Evolutionary conservation across 2,113 vertebrate genomes (phyloP).

Genomic region (Bucco capensis): DNA sequence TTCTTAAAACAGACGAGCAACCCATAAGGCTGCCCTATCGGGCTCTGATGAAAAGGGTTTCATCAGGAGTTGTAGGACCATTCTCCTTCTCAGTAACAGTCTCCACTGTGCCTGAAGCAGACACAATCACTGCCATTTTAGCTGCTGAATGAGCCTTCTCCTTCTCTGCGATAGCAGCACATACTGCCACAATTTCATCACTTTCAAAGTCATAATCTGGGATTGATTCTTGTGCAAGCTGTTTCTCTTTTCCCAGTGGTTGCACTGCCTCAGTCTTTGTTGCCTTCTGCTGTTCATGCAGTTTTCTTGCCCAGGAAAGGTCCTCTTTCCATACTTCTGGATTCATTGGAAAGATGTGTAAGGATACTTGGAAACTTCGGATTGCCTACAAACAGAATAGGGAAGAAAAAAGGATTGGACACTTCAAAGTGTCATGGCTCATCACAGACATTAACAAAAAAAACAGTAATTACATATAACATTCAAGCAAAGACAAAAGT

Average conservation of each 20-base stretch:
- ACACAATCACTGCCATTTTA: constrained; percentile 80
- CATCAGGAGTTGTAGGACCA: constrained; percentile 55
- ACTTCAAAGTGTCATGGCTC: neutral
- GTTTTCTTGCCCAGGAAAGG: constrained; percentile 84
- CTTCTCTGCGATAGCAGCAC: constrained; percentile 86
- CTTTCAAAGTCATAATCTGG: constrained; percentile 95
- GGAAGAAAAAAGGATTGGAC: neutral
- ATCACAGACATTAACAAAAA: neutral
- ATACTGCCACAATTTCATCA: constrained; percentile 91
- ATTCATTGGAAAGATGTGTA: constrained; percentile 88
- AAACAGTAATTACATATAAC: neutral
- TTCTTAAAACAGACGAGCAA: too few species aligned
- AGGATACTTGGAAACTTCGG: constrained; percentile 89
- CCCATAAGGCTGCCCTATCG: constrained; percentile 56
- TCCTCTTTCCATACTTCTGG: constrained; percentile 89
- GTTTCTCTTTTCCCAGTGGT: constrained; percentile 47
- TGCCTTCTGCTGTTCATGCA: constrained; percentile 77
- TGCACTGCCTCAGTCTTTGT: constrained; percentile 64
- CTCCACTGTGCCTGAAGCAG: constrained; percentile 77
- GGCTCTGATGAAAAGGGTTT: constrained; percentile 82
- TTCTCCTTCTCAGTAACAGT: constrained; percentile 64
- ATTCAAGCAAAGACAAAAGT: neutral
- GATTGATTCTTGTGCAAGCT: constrained; percentile 75
- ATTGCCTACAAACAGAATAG: constrained; percentile 76
- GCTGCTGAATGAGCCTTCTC: constrained; percentile 77